These are phyloP conservation scores for Fulica atra DNA, from an alignment of 2,113 vertebrate genomes.

Conservation along the genomic window DNA sequence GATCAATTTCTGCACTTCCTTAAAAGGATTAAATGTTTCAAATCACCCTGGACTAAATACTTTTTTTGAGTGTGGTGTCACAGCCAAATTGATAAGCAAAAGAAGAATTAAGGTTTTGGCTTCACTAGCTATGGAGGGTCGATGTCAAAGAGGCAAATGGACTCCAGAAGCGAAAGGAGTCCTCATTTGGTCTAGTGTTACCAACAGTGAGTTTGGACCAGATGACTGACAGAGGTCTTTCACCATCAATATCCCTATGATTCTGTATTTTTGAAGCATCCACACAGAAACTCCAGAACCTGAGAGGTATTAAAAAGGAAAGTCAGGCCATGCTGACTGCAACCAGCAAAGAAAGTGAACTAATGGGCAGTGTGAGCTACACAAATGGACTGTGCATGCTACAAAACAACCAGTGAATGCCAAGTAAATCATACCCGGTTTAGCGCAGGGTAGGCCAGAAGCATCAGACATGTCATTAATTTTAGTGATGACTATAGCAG, in stretches of 20 bases:
- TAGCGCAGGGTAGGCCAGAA: not conserved
- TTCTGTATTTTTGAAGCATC: not conserved
- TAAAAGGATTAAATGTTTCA: not conserved
- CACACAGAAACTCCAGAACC: not conserved
- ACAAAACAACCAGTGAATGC: not conserved
- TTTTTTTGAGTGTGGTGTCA: not conserved
- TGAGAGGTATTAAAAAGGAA: not conserved
- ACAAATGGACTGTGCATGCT: not conserved
- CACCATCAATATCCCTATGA: not conserved
- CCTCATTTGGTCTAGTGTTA: not conserved
- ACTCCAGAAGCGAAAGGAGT: not conserved
- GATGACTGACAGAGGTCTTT: not conserved
- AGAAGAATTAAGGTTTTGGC: not conserved
- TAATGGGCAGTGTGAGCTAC: not conserved
- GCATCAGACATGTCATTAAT: not conserved
- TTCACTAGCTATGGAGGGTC: not conserved
- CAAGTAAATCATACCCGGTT: not conserved
- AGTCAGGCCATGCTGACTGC: not conserved
- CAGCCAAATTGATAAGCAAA: not conserved
- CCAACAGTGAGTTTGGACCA: not conserved
- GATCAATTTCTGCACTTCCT: not conserved
- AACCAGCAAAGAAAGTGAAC: not conserved
- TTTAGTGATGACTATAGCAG: not conserved
- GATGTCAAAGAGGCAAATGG: not conserved
- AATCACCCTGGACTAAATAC: not conserved